Conservation (phyloP, 2,888 invertebrate genomes). For the Bellardia bayeri region DNA sequence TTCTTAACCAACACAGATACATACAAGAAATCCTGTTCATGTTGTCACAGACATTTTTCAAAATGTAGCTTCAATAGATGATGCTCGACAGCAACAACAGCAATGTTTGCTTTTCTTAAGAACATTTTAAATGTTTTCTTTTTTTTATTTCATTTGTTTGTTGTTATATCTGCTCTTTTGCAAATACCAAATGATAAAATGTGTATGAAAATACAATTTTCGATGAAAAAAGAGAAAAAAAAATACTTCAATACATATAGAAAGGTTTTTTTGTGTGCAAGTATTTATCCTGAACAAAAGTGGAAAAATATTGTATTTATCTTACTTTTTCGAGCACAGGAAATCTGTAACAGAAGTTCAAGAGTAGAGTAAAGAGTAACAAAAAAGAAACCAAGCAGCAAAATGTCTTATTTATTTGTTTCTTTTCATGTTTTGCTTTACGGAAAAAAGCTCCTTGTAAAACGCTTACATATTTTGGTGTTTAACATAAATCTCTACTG, state of each 20-base stretch:
- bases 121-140: conserved; percentile 56
- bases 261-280: neutral
- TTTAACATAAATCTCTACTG: conserved; percentile 70
- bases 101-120: conserved; percentile 67
- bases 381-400: conserved; percentile 37
- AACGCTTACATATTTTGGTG: conserved; percentile 66
- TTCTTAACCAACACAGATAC: conserved; percentile 39
- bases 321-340: conserved; percentile 43
- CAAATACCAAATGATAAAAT: conserved; percentile 55
- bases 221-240: conserved; percentile 3
- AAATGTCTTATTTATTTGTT: conserved; percentile 63
- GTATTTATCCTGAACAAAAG: conserved; percentile 12
- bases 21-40: conserved; percentile 62
- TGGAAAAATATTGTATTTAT: conserved; percentile 33
- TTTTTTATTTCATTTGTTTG: conserved; percentile 10
- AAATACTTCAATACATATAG: conserved; percentile 1
- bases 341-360: conserved; percentile 69
- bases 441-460: conserved; percentile 58
- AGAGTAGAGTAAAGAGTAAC: conserved; percentile 31
- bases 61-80: conserved; percentile 62
- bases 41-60: conserved; percentile 64
- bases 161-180: conserved; percentile 33
- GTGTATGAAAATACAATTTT: conserved; percentile 61
- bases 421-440: conserved; percentile 1
- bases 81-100: conserved; percentile 62